phyloP scores from a whole-genome alignment of 1,140 invertebrate genomes.

The Meloidogyne floridensis region DNA sequence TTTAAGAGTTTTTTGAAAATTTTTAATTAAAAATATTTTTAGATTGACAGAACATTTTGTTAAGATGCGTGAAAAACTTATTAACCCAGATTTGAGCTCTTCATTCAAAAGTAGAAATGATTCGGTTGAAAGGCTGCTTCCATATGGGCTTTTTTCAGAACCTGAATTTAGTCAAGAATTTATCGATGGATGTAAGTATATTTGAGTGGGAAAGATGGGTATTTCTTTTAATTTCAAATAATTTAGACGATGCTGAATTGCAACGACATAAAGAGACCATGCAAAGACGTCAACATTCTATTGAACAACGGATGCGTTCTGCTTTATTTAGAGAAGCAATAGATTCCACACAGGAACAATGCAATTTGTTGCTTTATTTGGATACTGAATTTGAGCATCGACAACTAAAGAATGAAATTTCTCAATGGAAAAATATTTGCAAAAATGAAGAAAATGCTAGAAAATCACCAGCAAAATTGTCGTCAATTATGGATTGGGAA shows the following conservation, averaged over 20 bases:
- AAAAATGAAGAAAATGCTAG: slow-evolving; percentile 1
- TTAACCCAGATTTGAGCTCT: neutral
- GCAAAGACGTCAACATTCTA: neutral
- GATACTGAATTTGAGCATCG: neutral
- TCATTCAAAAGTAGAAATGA: neutral
- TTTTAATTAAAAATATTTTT: neutral
- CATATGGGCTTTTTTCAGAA: slow-evolving; percentile 4
- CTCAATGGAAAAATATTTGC: neutral
- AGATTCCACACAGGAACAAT: neutral
- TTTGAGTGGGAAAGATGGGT: no score
- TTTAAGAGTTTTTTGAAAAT: neutral
- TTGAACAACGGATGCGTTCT: slow-evolving; percentile 3
- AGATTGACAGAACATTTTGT: neutral
- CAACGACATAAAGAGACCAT: neutral
- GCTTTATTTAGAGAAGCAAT: neutral
- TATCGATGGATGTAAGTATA: neutral
- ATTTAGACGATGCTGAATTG: neutral
- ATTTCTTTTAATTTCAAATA: no score
- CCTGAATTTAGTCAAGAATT: neutral
- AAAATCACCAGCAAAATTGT: neutral
- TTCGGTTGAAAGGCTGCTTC: neutral
- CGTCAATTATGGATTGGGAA: neutral
- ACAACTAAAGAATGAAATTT: neutral
- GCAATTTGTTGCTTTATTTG: slow-evolving; percentile 5
- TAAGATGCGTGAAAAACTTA: neutral